Conservation (phyloP, 1,140 invertebrate species). For the Lerema accius region DNA sequence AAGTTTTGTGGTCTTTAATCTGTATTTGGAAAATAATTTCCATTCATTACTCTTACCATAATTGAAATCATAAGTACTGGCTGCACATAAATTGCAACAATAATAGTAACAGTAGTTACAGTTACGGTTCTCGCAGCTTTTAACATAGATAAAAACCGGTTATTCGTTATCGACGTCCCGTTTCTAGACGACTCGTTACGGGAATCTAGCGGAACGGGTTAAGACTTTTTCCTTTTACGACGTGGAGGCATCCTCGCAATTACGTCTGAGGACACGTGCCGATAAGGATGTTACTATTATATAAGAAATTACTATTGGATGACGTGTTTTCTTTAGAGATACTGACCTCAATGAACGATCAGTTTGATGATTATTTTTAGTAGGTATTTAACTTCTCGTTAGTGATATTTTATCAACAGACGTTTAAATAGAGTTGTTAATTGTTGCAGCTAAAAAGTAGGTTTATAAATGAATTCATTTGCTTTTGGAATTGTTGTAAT, state of each 20-base stretch:
- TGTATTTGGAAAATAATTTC: no score
- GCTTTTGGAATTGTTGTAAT: no score
- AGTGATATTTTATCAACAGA: not conserved
- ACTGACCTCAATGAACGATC: constrained; percentile 19
- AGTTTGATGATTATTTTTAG: constrained; percentile 15
- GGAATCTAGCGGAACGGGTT: constrained; percentile 66
- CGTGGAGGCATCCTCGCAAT: constrained; percentile 59
- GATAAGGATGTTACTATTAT: constrained; percentile 24
- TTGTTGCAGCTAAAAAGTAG: no score
- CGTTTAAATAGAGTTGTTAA: no score
- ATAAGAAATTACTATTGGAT: constrained; percentile 30
- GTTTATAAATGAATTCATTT: no score
- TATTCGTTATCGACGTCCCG: constrained; percentile 38
- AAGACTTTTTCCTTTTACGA: constrained; percentile 66
- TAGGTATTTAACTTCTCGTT: constrained; percentile 10
- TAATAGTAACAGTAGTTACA: no score
- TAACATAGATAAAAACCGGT: not conserved
- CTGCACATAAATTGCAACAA: no score
- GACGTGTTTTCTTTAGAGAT: constrained; percentile 36
- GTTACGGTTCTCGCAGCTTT: not conserved
- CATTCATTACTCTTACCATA: no score
- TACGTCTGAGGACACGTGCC: constrained; percentile 50
- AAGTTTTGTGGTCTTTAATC: no score
- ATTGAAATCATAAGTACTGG: no score
- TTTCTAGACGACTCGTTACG: constrained; percentile 63